Conservation (phyloP, 2,888 invertebrate genomes). For the Meandrusa payeni region DNA sequence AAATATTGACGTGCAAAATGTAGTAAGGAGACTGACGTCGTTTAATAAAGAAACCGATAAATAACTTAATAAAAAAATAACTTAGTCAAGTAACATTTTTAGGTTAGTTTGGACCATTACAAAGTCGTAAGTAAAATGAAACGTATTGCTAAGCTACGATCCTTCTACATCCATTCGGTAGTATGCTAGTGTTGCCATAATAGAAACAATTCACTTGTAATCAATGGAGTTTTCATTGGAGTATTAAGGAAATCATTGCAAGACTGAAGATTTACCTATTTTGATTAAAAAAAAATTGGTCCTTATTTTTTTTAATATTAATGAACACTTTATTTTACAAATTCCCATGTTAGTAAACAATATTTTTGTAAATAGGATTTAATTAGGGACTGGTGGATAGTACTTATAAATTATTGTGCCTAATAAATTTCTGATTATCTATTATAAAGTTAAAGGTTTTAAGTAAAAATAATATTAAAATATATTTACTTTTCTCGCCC, state of each 20-base stretch:
- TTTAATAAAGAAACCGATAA: too few relatives aligned
- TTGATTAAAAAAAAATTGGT: neutral
- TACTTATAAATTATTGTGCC: constrained; percentile 19
- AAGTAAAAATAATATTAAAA: neutral
- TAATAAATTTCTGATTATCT: constrained; percentile 19
- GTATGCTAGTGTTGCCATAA: constrained; percentile 16
- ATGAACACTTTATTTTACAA: neutral
- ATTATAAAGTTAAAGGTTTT: constrained; percentile 2
- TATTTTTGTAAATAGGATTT: constrained; percentile 6
- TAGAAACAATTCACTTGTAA: too few relatives aligned
- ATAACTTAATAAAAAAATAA: too few relatives aligned
- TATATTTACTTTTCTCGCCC: neutral
- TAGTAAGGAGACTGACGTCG: too few relatives aligned
- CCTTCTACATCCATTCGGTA: too few relatives aligned
- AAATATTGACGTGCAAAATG: too few relatives aligned
- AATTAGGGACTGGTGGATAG: constrained; percentile 20
- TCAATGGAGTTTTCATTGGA: too few relatives aligned
- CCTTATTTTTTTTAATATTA: neutral
- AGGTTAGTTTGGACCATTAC: constrained; percentile 2
- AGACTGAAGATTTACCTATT: constrained; percentile 22
- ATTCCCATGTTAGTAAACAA: constrained; percentile 7
- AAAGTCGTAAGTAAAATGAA: neutral
- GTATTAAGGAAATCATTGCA: neutral
- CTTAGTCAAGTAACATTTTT: too few relatives aligned
- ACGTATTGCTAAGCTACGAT: neutral